A percentile compares a stretch with the other conserved stretches of the same genome.
Conservation (phyloP, 2,797 vertebrate genomes). For the Tenualosa ilisha region DNA sequence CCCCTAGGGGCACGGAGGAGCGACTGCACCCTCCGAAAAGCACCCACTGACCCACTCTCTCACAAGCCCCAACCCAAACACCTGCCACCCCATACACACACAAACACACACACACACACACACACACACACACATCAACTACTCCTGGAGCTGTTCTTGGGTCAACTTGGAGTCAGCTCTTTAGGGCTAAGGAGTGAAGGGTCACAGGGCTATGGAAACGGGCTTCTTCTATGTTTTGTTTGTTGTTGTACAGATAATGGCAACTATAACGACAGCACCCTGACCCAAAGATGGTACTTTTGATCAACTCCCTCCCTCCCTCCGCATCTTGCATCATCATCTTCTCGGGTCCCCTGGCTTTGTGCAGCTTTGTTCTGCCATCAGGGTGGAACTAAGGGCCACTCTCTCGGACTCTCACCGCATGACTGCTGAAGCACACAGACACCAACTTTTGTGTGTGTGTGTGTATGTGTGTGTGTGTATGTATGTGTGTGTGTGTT, state of each 20-base stretch:
- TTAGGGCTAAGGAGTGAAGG: conserved; percentile 12
- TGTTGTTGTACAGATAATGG: conserved; percentile 28
- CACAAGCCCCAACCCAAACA: not conserved
- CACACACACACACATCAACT: not conserved
- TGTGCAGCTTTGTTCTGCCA: not conserved
- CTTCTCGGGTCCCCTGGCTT: not conserved
- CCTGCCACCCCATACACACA: not conserved
- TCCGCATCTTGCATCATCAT: not conserved
- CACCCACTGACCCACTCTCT: not conserved
- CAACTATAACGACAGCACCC: conserved; percentile 22
- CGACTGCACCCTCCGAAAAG: not conserved
- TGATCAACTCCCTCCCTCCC: conserved; percentile 36
- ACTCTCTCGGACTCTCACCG: too few species aligned
- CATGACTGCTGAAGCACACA: not conserved
- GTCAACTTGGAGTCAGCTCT: not conserved
- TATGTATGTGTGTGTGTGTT: too few species aligned
- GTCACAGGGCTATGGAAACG: not conserved
- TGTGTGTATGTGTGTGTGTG: too few species aligned
- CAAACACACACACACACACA: too few species aligned
- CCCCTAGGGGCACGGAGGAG: conserved; percentile 17
- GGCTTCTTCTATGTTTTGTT: conserved; percentile 7
- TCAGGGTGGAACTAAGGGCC: not conserved
- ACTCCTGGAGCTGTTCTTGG: not conserved
- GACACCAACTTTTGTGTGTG: too few species aligned
- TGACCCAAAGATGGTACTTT: conserved; percentile 63